Evolutionary conservation across 2,113 vertebrate genomes (phyloP).

Genomic region (Noturus placidus): DNA sequence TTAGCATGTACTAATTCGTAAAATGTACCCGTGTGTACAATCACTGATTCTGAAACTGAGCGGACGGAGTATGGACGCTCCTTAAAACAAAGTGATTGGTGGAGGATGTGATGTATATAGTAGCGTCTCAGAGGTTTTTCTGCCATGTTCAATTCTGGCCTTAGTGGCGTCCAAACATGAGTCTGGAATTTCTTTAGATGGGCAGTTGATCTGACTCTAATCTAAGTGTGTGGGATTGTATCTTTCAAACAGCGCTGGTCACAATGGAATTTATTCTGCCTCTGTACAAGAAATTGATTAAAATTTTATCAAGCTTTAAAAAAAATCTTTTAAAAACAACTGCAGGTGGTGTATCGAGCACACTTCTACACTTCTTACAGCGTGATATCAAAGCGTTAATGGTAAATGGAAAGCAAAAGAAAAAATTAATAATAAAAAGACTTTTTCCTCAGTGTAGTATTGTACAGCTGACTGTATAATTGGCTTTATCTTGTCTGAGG

Average conservation of each 20-base stretch:
- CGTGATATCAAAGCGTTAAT: neutral
- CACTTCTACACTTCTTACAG: neutral
- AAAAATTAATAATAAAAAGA: too few relatives aligned
- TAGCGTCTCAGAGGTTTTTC: neutral
- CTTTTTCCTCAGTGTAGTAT: too few relatives aligned
- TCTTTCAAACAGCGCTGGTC: neutral
- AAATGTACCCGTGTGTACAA: neutral
- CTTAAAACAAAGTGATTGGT: neutral
- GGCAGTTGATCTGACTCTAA: neutral
- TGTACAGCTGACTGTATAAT: too few relatives aligned
- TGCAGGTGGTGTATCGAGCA: neutral
- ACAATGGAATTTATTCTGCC: neutral
- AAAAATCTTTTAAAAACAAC: neutral
- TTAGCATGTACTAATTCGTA: neutral
- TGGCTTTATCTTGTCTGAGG: too few relatives aligned
- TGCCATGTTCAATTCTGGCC: neutral
- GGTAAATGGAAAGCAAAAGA: neutral
- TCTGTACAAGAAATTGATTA: neutral
- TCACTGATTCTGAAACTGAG: neutral
- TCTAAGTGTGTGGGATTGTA: neutral
- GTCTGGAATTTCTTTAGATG: neutral
- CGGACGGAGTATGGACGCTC: neutral
- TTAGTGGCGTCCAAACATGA: neutral
- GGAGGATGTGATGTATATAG: neutral
- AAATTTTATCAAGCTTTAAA: neutral